phyloP scores from a whole-genome alignment of 2,797 vertebrate species.

The Sebastes itinus region DNA sequence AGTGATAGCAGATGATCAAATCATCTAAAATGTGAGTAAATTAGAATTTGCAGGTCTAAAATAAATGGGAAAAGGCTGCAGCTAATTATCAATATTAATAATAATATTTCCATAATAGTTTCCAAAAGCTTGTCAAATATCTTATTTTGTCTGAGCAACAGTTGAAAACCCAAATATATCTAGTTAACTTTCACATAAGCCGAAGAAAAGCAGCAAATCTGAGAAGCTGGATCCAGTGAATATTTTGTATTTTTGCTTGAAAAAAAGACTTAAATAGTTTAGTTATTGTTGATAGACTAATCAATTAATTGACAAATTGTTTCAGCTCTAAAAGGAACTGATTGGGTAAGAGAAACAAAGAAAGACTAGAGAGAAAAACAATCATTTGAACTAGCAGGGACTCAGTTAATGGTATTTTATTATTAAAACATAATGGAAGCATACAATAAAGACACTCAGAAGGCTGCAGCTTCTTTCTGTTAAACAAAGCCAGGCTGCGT shows the following conservation, averaged over 20 bases:
- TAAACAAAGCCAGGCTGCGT: neutral
- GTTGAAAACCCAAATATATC: neutral
- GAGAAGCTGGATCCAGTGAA: neutral
- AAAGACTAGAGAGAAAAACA: neutral
- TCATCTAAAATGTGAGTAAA: neutral
- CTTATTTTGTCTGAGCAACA: neutral
- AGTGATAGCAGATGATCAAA: neutral
- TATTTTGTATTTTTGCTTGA: neutral
- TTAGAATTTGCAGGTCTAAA: neutral
- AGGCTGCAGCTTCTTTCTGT: neutral
- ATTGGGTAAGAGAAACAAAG: neutral
- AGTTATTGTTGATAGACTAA: neutral
- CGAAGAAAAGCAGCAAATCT: neutral
- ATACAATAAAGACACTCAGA: neutral
- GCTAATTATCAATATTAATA: too few species aligned
- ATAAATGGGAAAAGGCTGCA: neutral
- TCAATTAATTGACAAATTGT: neutral
- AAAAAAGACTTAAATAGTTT: neutral
- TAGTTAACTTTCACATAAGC: neutral
- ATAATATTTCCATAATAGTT: neutral
- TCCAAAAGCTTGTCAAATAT: neutral
- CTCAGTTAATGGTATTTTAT: neutral
- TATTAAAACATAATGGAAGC: neutral
- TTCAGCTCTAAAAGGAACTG: neutral
- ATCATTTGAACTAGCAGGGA: neutral